Percentiles rank a stretch among this genome's conserved stretches.
phyloP scores from a whole-genome alignment of 2,113 vertebrate species.

The Geococcyx californianus region DNA sequence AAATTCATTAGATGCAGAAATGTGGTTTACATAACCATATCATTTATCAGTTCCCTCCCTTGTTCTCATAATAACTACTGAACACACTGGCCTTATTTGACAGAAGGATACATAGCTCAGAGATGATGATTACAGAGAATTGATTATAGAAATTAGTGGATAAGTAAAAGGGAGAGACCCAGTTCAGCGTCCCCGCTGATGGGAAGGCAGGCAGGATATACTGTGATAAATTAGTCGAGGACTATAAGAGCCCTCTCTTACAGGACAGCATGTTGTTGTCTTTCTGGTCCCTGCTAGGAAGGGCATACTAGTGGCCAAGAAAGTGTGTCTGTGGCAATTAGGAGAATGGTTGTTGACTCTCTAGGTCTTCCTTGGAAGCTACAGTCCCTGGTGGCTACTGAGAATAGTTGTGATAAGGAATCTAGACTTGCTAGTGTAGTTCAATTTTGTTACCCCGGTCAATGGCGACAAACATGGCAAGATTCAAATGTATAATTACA shows the following conservation, averaged over 20 bases:
- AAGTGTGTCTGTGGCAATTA: background rate
- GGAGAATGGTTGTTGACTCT: background rate
- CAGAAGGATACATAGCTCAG: background rate
- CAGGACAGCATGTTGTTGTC: background rate
- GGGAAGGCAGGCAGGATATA: background rate
- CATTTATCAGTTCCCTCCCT: background rate
- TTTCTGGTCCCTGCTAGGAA: background rate
- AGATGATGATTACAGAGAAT: background rate
- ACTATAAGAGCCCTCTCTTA: background rate
- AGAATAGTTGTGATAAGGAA: background rate
- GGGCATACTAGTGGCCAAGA: background rate
- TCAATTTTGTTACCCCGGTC: background rate
- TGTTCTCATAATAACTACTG: background rate
- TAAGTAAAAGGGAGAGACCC: background rate
- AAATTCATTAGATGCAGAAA: background rate
- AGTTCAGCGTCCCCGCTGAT: background rate
- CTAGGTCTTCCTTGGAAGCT: background rate
- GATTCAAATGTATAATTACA: background rate
- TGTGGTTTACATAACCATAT: background rate
- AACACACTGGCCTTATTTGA: background rate
- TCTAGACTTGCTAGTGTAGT: background rate
- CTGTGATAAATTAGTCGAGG: background rate
- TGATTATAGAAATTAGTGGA: background rate
- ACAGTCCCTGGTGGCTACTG: background rate
- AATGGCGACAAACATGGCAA: background rate